phyloP scores from a whole-genome alignment of 2,113 vertebrate species.

The Tragelaphus buxtoni region DNA sequence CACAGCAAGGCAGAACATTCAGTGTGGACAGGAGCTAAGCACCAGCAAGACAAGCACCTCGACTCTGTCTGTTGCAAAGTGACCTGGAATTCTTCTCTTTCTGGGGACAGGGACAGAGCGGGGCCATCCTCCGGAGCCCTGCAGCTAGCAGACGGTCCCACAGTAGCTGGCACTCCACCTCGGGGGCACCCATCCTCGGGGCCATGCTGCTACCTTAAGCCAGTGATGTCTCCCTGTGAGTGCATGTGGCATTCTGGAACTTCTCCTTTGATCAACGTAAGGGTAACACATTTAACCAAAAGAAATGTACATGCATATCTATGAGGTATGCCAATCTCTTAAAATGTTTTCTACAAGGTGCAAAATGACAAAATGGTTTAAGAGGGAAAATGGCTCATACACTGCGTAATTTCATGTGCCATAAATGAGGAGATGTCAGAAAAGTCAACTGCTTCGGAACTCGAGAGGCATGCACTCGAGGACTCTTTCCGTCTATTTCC shows the following conservation, averaged over 20 bases:
- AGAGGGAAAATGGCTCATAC: conserved; percentile 24
- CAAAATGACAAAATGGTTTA: conserved; percentile 11
- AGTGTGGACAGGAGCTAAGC: conserved; percentile 58
- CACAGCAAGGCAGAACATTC: conserved; percentile 75
- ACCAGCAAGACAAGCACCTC: conserved; percentile 60
- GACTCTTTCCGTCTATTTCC: background rate
- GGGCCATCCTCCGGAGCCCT: background rate
- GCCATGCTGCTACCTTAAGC: conserved; percentile 53
- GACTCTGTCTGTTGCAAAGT: conserved; percentile 84
- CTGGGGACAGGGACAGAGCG: background rate
- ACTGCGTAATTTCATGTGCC: background rate
- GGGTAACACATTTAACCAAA: conserved; percentile 58
- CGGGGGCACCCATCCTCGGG: background rate
- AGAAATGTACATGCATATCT: conserved; percentile 61
- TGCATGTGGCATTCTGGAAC: conserved; percentile 71
- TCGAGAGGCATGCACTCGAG: conserved; percentile 48
- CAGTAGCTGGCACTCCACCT: background rate
- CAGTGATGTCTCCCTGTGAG: conserved; percentile 44
- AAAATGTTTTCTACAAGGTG: conserved; percentile 26
- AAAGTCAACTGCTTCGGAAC: background rate
- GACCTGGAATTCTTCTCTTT: conserved; percentile 79
- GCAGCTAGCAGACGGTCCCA: background rate
- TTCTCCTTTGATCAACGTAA: conserved; percentile 60
- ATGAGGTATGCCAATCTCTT: conserved; percentile 9
- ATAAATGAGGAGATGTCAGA: conserved; percentile 42